Base-by-base conservation (phyloP, 23 tunicate genomes). In the Styela plicata region DNA sequence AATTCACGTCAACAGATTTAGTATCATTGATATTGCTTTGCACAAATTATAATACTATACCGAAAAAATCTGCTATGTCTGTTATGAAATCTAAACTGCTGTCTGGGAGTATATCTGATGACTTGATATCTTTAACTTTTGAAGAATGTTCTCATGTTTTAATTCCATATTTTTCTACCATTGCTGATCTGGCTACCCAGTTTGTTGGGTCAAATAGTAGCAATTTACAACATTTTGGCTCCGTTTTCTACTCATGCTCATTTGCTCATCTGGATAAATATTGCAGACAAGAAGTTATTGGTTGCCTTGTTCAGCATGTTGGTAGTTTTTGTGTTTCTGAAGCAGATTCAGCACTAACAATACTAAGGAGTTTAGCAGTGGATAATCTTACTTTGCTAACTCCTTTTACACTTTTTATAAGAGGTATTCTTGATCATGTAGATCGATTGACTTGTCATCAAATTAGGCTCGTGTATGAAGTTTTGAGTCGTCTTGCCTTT, bases 401-500 rank as follows among this genome's bases (percentile, higher is more conserved):
- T 24, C 80, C 93, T 2, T 88, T 84, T 73, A 75, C 82, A 21
- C 74, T 80, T 37, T 82, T 79, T 57, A 28, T 93, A 3, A 67
- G 84, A 3, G 93, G 85, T 52, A 79, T 91, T 0, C 66, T 86
- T 44, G 86, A 88, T 57, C 88, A 79, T 68, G 76, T 93, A 89
- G 98, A 88, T 10, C 21, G 52, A 24, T 83, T 93, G 93, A 80
- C 83, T 19, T 69, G 84, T 0, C 28, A 76, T 16, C 98, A 88
- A 78, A 90, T 92, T 23, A n/a, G 78, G 10, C 63, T 70, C 20
- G 44, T 68, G 5, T 91, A 85, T 61, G 70, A 34, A 16, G 53
- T 91, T 30, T 44, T 91, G 21, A 85, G 85, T 79, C 35, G 33
- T 2, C 63, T 91, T 33, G 87, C 90, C 5, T 85, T 73, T 65